Conservation (phyloP, 2,888 invertebrate species). For the Allacma fusca region DNA sequence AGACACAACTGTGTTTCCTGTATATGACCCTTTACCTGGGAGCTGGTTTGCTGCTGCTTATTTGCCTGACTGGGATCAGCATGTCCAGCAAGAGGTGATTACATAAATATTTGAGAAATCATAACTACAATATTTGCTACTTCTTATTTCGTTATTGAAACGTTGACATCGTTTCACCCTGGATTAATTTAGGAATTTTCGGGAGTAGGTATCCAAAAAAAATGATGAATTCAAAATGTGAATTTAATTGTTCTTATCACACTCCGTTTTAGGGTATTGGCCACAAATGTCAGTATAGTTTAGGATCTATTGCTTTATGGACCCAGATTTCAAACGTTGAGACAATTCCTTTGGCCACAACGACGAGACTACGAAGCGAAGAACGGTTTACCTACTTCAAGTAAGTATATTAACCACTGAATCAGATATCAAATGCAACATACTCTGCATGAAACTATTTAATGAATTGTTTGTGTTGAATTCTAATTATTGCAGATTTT, state of each 20-base stretch:
- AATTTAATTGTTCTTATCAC: no score
- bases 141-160: no score
- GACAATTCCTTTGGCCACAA: constrained; percentile 65
- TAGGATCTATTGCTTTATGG: constrained; percentile 68
- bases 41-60: constrained; percentile 82
- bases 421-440: no score
- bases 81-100: constrained; percentile 67
- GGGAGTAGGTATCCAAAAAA: no score
- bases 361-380: constrained; percentile 63
- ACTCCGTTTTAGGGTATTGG: constrained; percentile 64
- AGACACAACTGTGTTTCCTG: constrained; percentile 65
- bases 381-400: constrained; percentile 66
- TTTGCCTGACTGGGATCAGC: constrained; percentile 66
- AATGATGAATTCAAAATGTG: no score
- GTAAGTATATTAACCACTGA: constrained; percentile 63
- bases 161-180: no score
- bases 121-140: neutral
- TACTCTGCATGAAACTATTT: no score
- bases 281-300: constrained; percentile 66
- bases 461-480: no score
- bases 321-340: constrained; percentile 64
- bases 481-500: constrained; percentile 66
- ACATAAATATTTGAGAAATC: neutral
- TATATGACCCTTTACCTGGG: constrained; percentile 70
- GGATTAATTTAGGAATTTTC: neutral